Evolutionary conservation across 2,797 vertebrate genomes (phyloP).

Genomic region (Oophaga sylvatica): DNA sequence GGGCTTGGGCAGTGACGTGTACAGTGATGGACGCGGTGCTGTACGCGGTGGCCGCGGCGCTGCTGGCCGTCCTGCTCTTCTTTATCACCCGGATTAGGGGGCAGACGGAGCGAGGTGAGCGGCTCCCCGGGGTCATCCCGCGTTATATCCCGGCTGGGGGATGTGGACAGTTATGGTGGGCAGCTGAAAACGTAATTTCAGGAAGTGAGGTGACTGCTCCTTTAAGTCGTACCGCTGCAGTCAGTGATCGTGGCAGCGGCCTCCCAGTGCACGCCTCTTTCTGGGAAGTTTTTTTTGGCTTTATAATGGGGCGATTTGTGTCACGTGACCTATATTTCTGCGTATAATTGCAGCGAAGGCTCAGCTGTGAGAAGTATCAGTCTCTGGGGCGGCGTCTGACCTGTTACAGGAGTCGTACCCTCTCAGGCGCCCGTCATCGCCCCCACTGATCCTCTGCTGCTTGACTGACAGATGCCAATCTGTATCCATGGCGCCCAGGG

Average conservation of each 20-base stretch:
- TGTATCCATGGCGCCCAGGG: too few relatives aligned
- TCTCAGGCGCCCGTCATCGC: too few relatives aligned
- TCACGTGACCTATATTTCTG: background rate
- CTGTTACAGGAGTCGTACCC: too few relatives aligned
- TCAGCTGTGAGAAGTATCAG: background rate
- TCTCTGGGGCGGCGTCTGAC: background rate
- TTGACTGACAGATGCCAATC: too few relatives aligned
- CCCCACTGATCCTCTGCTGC: too few relatives aligned
- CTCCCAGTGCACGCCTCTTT: background rate
- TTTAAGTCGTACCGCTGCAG: background rate
- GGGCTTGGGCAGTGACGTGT: slow-evolving; percentile 38
- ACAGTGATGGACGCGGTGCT: slow-evolving; percentile 73
- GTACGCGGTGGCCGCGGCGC: slow-evolving; percentile 71
- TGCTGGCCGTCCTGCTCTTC: slow-evolving; percentile 73
- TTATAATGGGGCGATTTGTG: background rate
- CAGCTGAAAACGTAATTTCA: background rate
- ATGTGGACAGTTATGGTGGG: background rate
- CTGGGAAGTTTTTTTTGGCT: too few relatives aligned
- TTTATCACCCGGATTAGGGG: slow-evolving; percentile 73
- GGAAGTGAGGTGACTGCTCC: background rate
- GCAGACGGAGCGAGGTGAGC: slow-evolving; percentile 71
- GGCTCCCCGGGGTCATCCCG: background rate
- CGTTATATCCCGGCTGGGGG: too few relatives aligned
- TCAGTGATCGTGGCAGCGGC: background rate
- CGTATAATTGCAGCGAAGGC: background rate